Conservation (phyloP, 2,797 vertebrate genomes). For the Rhadinocentrus ornatus region DNA sequence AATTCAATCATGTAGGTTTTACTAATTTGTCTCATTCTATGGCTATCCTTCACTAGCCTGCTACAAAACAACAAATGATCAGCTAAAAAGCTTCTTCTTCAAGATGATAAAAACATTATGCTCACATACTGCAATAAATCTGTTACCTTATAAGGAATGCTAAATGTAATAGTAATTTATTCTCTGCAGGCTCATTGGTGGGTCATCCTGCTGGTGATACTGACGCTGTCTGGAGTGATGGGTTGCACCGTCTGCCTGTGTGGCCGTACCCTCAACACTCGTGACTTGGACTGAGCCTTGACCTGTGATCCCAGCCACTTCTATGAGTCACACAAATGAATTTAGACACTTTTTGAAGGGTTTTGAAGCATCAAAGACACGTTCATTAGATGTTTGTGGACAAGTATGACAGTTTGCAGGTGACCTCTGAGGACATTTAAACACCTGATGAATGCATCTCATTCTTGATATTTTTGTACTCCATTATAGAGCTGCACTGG, state of each 20-base stretch:
- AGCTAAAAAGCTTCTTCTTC: background rate
- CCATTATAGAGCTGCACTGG: conserved; percentile 15
- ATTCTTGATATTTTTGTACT: conserved; percentile 12
- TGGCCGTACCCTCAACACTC: conserved; percentile 69
- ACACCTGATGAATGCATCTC: conserved; percentile 14
- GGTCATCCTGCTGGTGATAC: conserved; percentile 81
- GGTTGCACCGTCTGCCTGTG: conserved; percentile 80
- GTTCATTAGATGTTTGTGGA: background rate
- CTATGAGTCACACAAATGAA: background rate
- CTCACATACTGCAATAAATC: background rate
- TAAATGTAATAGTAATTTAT: conserved; percentile 1
- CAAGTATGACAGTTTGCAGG: background rate
- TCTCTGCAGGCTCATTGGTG: conserved; percentile 82
- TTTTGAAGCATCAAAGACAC: background rate
- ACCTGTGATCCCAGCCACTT: conserved; percentile 1
- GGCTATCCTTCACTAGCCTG: background rate
- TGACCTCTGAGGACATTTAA: background rate
- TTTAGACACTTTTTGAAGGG: background rate
- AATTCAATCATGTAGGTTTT: background rate
- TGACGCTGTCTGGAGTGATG: conserved; percentile 82
- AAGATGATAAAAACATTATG: background rate
- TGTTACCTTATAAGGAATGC: background rate
- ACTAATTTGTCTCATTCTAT: background rate
- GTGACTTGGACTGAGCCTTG: conserved; percentile 44
- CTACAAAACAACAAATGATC: background rate